phyloP scores from a whole-genome alignment of 2,797 vertebrate genomes.

The Hippocampus kuda region DNA sequence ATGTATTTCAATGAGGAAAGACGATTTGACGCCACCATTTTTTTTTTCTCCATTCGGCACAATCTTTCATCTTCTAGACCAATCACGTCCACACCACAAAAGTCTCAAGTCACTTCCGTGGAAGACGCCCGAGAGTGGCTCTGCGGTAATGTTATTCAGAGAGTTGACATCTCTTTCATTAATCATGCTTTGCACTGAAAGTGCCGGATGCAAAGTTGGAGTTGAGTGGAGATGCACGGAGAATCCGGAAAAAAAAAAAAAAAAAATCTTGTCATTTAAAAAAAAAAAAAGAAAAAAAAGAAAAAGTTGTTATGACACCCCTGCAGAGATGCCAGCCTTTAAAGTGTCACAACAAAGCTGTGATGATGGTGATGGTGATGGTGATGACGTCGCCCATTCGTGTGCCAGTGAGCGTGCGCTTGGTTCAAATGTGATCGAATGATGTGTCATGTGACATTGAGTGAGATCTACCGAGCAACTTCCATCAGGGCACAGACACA shows the following conservation, averaged over 20 bases:
- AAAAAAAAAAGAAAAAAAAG: conserved; percentile 16
- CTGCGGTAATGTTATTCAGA: conserved; percentile 4
- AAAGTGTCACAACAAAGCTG: conserved; percentile 38
- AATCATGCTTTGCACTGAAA: conserved; percentile 6
- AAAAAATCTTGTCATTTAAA: conserved; percentile 14
- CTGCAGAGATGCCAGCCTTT: conserved; percentile 42
- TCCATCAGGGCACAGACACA: neutral
- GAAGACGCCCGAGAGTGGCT: neutral
- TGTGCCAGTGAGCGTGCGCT: conserved; percentile 12
- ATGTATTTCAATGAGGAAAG: neutral
- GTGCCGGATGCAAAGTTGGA: conserved; percentile 11
- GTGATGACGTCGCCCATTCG: conserved; percentile 26
- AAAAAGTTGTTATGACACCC: conserved; percentile 46
- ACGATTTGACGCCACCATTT: neutral
- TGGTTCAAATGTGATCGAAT: conserved; percentile 16
- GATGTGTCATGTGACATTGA: neutral
- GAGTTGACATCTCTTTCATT: conserved; percentile 8
- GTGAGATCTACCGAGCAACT: neutral
- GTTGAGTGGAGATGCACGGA: conserved; percentile 10
- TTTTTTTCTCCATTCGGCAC: neutral
- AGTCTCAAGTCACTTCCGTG: neutral
- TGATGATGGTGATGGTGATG: conserved; percentile 19
- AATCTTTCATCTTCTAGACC: too few species aligned
- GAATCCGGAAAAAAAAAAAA: conserved; percentile 15
- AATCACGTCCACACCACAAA: neutral